These are phyloP conservation scores for Triplophysa dalaica DNA, from an alignment of 2,113 vertebrate genomes.

Conservation along the genomic window DNA sequence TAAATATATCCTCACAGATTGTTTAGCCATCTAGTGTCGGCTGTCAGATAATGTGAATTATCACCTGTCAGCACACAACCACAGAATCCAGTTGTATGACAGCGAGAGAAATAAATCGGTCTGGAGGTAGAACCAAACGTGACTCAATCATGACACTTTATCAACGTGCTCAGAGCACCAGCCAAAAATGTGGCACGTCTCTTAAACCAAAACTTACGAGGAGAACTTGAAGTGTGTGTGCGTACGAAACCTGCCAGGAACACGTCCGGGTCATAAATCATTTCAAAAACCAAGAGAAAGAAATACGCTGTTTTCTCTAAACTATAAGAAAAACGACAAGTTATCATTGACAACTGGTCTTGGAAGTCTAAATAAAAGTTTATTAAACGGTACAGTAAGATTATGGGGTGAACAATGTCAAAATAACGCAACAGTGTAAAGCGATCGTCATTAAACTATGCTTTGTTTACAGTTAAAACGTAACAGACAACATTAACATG, in stretches of 20 bases:
- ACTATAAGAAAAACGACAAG: background rate
- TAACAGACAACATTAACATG: too few relatives aligned
- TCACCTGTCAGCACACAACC: slow-evolving; percentile 23
- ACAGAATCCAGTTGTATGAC: background rate
- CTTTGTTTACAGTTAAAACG: too few relatives aligned
- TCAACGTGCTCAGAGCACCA: background rate
- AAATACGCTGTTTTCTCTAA: too few relatives aligned
- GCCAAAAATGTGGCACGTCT: slow-evolving; percentile 3
- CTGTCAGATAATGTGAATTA: slow-evolving; percentile 17
- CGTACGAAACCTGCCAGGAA: background rate
- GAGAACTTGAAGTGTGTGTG: background rate
- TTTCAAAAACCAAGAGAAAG: background rate
- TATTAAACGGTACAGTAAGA: too few relatives aligned
- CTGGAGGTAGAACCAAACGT: slow-evolving; percentile 26
- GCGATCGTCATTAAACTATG: too few relatives aligned
- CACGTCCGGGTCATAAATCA: background rate
- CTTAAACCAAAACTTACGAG: slow-evolving; percentile 8
- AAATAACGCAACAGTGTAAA: too few relatives aligned
- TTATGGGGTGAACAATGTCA: too few relatives aligned
- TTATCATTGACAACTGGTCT: too few relatives aligned
- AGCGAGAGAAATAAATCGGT: slow-evolving; percentile 37
- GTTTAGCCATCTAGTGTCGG: background rate
- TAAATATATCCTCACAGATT: background rate
- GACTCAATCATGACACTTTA: slow-evolving; percentile 15
- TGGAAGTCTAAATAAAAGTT: too few relatives aligned